Evolutionary conservation across 2,113 vertebrate genomes (phyloP).

Genomic region (Anseranas semipalmata): DNA sequence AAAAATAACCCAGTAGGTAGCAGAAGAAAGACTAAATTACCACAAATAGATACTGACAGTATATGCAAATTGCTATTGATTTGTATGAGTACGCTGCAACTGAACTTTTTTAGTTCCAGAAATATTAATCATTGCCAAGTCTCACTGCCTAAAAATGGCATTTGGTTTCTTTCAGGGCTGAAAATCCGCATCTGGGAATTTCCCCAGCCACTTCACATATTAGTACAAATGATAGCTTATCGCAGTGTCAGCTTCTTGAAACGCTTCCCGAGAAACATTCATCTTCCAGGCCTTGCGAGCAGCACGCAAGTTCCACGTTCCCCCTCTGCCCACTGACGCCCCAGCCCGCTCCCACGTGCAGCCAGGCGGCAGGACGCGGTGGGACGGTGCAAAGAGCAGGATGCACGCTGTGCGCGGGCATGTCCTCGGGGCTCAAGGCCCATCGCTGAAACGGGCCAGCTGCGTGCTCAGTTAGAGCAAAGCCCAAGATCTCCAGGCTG

Average conservation of each 20-base stretch:
- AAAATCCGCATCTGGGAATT: background rate
- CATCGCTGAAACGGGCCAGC: no score
- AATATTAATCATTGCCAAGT: background rate
- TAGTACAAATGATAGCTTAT: background rate
- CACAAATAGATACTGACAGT: background rate
- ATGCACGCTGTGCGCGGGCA: no score
- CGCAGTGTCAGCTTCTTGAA: background rate
- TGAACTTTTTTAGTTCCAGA: background rate
- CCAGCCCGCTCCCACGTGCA: no score
- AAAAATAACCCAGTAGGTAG: background rate
- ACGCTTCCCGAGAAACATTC: accelerated
- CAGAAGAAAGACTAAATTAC: background rate
- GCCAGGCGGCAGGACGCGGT: no score
- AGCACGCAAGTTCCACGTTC: background rate
- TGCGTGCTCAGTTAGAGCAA: no score
- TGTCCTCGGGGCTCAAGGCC: no score
- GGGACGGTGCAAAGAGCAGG: no score
- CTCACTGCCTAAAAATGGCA: background rate
- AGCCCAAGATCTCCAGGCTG: background rate
- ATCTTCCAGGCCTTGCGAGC: background rate
- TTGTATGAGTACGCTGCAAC: background rate
- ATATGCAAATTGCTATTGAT: background rate
- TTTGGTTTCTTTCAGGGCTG: background rate
- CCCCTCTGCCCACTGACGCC: no score
- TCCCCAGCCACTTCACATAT: background rate